These are phyloP conservation scores for Platysteira castanea DNA, from an alignment of 2,113 vertebrate species.

Conservation along the genomic window DNA sequence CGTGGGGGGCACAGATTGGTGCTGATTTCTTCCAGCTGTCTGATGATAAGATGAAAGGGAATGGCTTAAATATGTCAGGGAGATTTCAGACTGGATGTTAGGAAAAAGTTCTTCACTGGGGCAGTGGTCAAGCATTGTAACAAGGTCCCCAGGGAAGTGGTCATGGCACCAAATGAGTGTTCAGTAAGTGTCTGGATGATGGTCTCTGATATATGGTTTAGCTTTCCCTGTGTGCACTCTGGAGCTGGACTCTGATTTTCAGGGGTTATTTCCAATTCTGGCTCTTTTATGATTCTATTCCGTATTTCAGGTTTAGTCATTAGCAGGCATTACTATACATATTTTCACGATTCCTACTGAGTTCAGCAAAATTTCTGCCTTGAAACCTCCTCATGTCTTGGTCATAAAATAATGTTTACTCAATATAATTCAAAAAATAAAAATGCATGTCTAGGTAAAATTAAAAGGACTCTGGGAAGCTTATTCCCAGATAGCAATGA, in stretches of 20 bases:
- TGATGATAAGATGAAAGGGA: not conserved
- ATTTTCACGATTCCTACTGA: not conserved
- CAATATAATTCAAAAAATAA: not conserved
- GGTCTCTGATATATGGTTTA: not conserved
- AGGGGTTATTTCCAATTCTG: not conserved
- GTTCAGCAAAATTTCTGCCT: not conserved
- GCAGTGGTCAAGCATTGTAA: not conserved
- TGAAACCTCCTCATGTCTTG: not conserved
- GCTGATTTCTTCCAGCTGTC: not conserved
- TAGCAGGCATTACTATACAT: not conserved
- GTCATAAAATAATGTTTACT: not conserved
- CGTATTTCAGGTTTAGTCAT: not conserved
- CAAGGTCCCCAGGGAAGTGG: not conserved
- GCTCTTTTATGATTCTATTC: not conserved
- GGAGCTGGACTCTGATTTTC: not conserved
- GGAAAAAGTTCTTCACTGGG: not conserved
- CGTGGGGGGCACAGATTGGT: fast-evolving
- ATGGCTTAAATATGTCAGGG: not conserved
- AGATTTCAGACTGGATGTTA: not conserved
- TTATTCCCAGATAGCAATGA: not conserved
- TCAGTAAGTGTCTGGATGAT: not conserved
- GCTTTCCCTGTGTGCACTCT: not conserved
- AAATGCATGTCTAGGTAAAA: not conserved
- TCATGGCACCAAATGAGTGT: not conserved
- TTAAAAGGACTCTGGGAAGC: not conserved